Conservation (phyloP, 2,797 vertebrate species). For the Onychomys leucogaster region DNA sequence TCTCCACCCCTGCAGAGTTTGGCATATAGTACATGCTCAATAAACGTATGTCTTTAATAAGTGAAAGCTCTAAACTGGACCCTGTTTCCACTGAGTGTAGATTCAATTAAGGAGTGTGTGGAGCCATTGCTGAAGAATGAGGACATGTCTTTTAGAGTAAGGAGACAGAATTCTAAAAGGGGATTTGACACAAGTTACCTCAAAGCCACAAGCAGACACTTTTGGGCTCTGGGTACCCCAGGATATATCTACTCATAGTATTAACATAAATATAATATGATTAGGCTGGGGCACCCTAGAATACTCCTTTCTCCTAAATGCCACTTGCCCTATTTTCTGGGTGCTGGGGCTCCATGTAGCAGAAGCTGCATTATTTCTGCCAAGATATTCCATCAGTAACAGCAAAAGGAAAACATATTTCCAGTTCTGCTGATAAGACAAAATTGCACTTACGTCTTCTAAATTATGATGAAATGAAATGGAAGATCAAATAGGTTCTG, state of each 20-base stretch:
- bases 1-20: neutral
- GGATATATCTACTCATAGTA: neutral
- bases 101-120: neutral
- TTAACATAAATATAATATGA: slow-evolving; percentile 8
- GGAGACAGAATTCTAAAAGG: neutral
- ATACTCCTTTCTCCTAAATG: neutral
- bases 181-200: neutral
- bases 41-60: slow-evolving; percentile 42
- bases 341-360: neutral
- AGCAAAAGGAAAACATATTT: slow-evolving; percentile 21
- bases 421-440: slow-evolving; percentile 39
- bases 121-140: neutral
- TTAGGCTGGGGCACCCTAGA: neutral
- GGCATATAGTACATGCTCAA: neutral
- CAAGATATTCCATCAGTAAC: neutral
- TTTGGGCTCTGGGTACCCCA: neutral
- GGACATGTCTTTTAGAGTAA: neutral
- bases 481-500: slow-evolving; percentile 3
- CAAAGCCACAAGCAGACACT: slow-evolving; percentile 13
- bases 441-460: slow-evolving; percentile 53
- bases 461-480: slow-evolving; percentile 58
- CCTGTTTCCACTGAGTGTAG: neutral
- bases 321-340: slow-evolving; percentile 22
- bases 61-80: neutral
- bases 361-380: neutral